phyloP scores from a whole-genome alignment of 2,113 vertebrate genomes.

The Bufo gargarizans region DNA sequence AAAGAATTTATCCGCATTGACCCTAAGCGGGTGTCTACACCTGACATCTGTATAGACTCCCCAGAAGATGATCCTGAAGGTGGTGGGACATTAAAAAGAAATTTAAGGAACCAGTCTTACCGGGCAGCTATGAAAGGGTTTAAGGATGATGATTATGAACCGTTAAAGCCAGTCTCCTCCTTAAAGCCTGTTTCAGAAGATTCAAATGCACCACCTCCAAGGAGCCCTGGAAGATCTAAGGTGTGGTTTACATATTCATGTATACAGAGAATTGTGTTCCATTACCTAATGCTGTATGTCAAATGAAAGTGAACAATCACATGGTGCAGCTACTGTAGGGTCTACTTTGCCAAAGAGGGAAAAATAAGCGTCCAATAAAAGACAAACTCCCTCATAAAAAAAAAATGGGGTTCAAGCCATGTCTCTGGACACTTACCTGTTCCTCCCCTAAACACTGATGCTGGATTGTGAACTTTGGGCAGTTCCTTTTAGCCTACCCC shows the following conservation, averaged over 20 bases:
- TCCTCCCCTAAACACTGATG: too few relatives aligned
- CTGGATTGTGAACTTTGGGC: too few relatives aligned
- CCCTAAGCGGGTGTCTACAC: conserved; percentile 52
- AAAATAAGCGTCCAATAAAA: too few relatives aligned
- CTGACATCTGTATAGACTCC: conserved; percentile 73
- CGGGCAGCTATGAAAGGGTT: conserved; percentile 81
- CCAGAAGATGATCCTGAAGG: conserved; percentile 72
- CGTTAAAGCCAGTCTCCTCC: rapidly evolving
- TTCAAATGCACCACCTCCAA: conserved; percentile 52
- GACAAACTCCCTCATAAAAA: too few relatives aligned
- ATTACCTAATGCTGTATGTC: too few relatives aligned
- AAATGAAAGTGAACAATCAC: not conserved
- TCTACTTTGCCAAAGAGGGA: too few relatives aligned
- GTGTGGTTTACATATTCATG: conserved; percentile 60
- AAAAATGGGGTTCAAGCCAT: too few relatives aligned
- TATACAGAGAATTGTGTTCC: not conserved
- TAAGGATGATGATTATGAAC: conserved; percentile 45
- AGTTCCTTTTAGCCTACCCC: too few relatives aligned
- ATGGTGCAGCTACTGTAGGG: too few relatives aligned
- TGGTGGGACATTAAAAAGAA: conserved; percentile 72
- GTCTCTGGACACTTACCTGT: too few relatives aligned
- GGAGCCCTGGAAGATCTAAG: conserved; percentile 68
- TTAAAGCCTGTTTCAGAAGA: conserved; percentile 74
- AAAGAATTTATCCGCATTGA: conserved; percentile 62
- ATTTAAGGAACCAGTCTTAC: conserved; percentile 90